Evolutionary conservation across 1,140 invertebrate species (phyloP).

Genomic region (Drosophila pallidifrons): DNA sequence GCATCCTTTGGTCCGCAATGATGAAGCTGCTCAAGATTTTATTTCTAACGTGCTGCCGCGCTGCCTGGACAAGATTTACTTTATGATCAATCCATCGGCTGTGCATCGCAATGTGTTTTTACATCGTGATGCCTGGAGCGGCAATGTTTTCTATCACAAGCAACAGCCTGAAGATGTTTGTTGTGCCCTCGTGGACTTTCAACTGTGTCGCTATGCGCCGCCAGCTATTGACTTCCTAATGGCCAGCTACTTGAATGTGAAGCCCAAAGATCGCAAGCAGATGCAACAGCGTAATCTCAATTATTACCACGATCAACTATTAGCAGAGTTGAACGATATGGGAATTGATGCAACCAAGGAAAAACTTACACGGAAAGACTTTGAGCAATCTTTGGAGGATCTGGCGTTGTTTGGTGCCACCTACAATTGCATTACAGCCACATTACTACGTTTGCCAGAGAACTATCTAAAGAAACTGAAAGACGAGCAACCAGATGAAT

Average conservation of each 20-base stretch:
- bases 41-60: constrained; percentile 68
- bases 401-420: constrained; percentile 65
- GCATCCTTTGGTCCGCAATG: constrained; percentile 53
- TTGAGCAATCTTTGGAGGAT: constrained; percentile 65
- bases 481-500: constrained; percentile 52
- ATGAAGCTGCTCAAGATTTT: constrained; percentile 47
- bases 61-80: constrained; percentile 66
- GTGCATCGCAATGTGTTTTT: constrained; percentile 86
- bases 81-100: constrained; percentile 78
- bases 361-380: constrained; percentile 48
- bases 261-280: constrained; percentile 46
- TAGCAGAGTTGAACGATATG: constrained; percentile 44
- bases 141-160: constrained; percentile 88
- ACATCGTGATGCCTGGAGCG: constrained; percentile 88
- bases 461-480: constrained; percentile 73
- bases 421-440: constrained; percentile 75
- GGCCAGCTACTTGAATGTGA: constrained; percentile 67
- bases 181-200: constrained; percentile 88
- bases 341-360: constrained; percentile 45
- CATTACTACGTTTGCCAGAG: constrained; percentile 63
- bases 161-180: constrained; percentile 67
- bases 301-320: constrained; percentile 57
- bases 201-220: constrained; percentile 86
- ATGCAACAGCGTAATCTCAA: constrained; percentile 29
- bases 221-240: constrained; percentile 86